Base-by-base conservation (phyloP, 2,888 invertebrate species). In the Celastrina argiolus region DNA sequence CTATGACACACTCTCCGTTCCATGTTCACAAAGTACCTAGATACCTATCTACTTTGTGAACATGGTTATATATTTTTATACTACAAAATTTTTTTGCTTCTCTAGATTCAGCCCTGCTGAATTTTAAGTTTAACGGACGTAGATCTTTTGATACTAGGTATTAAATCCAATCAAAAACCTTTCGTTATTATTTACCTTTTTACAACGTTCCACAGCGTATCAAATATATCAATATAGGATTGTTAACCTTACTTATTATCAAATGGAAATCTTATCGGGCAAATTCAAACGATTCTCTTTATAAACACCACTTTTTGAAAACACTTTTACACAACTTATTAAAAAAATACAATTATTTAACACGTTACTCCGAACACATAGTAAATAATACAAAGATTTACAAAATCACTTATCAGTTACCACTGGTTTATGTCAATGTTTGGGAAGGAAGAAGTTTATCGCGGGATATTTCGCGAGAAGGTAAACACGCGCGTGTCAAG, bases 241-340 rank as follows among this genome's bases (percentile, higher is more conserved):
- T 28, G 59, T 26, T 56, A 36, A 41, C 31, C 14, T n/a, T n/a
- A n/a, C 59, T 56, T 42, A 41, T 61, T 51, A 41, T 56, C 34
- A 59, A 64, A 67, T 58, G 42, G 51, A 45, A 59, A 56, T 65
- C 36, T 67, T 68, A 70, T 70, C 69, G 64, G 66, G 67, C 69
- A 82, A n/a, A 58, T 58, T 31, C 51, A 6, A 51, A 26, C 51
- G 31, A 58, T 81, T 84, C 85, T 84, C 87, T 86, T 81, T 81
- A 81, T 80, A 76, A 80, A 83, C 79, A 70, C 67, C 69, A 66
- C 63, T 64, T 39, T 65, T 64, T 65, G n/a, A 31, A 56, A 59
- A 63, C n/a, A n/a, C n/a, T n/a, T n/a, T n/a, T n/a, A n/a, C n/a
- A n/a, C n/a, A n/a, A n/a, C n/a, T n/a, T n/a, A n/a, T 63, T 63